Evolutionary conservation across 53 echinoderm and acorn worm genomes (phyloP).

Genomic region (Zoroaster sp.): DNA sequence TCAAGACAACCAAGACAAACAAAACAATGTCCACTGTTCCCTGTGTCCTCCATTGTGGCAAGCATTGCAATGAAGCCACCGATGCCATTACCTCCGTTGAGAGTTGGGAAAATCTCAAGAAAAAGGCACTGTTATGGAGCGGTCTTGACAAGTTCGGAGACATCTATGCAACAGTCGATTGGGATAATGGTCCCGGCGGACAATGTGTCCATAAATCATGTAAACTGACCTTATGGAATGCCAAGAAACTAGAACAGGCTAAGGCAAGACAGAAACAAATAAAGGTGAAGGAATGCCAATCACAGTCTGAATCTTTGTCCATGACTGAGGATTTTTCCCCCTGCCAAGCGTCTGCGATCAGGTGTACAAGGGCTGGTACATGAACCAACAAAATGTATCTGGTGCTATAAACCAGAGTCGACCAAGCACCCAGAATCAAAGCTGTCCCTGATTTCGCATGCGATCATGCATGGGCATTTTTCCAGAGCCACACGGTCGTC

Average conservation of each 20-base stretch:
- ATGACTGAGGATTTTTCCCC: no score
- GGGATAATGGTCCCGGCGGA: neutral
- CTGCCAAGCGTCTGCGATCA: no score
- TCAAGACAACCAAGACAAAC: no score
- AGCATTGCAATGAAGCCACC: neutral
- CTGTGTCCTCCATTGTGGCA: no score
- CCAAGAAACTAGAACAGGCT: constrained; percentile 11
- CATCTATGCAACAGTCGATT: neutral
- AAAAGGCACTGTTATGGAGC: neutral
- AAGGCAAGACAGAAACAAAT: neutral
- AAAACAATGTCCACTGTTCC: no score
- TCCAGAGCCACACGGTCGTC: constrained; percentile 37
- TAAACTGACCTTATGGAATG: neutral
- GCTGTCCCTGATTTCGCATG: constrained; percentile 25
- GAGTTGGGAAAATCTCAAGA: neutral
- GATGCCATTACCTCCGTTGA: neutral
- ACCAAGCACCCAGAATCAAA: neutral
- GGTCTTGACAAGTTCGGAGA: constrained; percentile 4
- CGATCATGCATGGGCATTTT: constrained; percentile 40
- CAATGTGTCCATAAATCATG: neutral
- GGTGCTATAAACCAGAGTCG: constrained; percentile 25
- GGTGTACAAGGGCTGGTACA: constrained; percentile 9
- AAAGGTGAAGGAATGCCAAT: neutral
- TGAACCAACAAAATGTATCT: constrained; percentile 48
- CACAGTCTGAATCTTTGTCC: no score